Evolutionary conservation across 2,113 vertebrate genomes (phyloP).

Genomic region (Crotalus horridus): DNA sequence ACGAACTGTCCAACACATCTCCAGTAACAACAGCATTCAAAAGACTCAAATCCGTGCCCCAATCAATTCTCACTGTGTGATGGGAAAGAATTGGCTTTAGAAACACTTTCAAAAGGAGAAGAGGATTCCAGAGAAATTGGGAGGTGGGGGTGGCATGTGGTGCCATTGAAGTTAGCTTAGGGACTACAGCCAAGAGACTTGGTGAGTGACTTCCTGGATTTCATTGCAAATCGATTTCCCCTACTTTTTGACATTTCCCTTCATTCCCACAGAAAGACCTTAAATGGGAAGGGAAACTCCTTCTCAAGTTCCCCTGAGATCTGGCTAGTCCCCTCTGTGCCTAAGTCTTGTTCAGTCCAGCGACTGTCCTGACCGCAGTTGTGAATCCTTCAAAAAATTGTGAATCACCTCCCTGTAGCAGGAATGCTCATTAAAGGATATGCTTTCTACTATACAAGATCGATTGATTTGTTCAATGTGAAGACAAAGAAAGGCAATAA

Average conservation of each 20-base stretch:
- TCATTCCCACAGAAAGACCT: neutral
- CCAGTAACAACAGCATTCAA: neutral
- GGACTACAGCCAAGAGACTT: neutral
- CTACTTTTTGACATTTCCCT: neutral
- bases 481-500: neutral
- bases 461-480: accelerated
- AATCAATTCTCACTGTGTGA: neutral
- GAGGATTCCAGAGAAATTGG: neutral
- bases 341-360: neutral
- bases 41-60: neutral
- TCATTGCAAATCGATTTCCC: neutral
- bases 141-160: neutral
- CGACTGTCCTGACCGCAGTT: neutral
- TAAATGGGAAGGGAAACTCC: neutral
- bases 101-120: neutral
- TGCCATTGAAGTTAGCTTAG: neutral
- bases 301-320: neutral
- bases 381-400: neutral
- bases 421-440: neutral
- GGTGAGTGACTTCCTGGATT: neutral
- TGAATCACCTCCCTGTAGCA: neutral
- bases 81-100: neutral
- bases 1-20: neutral
- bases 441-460: neutral
- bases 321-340: neutral